Evolutionary conservation across 2,113 vertebrate genomes (phyloP).

Genomic region (Parotia lawesii): DNA sequence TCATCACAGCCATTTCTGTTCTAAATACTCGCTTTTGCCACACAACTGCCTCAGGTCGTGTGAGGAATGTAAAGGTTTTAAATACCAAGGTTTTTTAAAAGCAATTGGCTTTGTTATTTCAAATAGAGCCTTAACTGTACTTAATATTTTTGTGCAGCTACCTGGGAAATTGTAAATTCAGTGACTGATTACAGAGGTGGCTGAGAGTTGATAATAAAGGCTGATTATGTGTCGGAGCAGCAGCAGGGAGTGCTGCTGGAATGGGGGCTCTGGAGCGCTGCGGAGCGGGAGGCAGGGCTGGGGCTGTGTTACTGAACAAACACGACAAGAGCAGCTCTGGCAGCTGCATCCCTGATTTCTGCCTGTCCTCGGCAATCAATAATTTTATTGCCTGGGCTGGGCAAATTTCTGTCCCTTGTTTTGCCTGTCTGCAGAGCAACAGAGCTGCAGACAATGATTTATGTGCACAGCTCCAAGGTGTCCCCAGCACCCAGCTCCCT

Average conservation of each 20-base stretch:
- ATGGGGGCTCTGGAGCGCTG: fast-evolving
- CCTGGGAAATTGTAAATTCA: not conserved
- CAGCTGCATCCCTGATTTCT: not conserved
- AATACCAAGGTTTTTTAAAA: not conserved
- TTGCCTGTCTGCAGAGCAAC: not conserved
- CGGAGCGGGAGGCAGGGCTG: not conserved
- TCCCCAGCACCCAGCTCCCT: not conserved
- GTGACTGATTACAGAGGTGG: not conserved
- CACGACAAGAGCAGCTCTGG: not conserved
- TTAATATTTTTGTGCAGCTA: not conserved
- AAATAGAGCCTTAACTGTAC: not conserved
- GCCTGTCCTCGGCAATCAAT: not conserved
- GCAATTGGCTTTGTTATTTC: not conserved
- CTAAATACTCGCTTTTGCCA: not conserved
- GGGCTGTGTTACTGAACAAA: fast-evolving
- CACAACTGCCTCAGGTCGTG: not conserved
- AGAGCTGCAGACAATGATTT: not conserved
- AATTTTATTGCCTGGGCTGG: not conserved
- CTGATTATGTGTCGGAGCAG: not conserved
- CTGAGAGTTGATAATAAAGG: not conserved
- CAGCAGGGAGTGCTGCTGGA: not conserved
- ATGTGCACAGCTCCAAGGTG: fast-evolving
- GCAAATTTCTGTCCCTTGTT: not conserved
- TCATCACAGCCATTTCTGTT: slow-evolving; percentile 18
- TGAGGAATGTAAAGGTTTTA: not conserved